phyloP scores from a whole-genome alignment of 2,797 vertebrate species.

The Tolypeutes matacus region DNA sequence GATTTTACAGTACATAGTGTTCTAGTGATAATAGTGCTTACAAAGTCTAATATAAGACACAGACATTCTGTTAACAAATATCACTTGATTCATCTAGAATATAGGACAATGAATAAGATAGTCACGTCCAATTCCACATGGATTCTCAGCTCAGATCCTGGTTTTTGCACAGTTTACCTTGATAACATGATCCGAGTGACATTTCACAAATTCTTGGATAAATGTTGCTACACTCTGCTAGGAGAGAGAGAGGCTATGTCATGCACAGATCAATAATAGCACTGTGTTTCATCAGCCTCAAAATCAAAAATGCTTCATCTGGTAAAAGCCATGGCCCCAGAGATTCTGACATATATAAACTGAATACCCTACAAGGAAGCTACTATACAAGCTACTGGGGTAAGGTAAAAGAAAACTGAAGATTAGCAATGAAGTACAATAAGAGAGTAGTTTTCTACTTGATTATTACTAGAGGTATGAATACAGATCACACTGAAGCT shows the following conservation, averaged over 20 bases:
- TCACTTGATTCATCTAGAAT: constrained; percentile 86
- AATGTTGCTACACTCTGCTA: constrained; percentile 92
- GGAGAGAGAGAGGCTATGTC: constrained; percentile 90
- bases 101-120: constrained; percentile 86
- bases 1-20: constrained; percentile 75
- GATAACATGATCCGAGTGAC: constrained; percentile 92
- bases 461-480: constrained; percentile 68
- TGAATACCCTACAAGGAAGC: constrained; percentile 83
- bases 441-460: constrained; percentile 73
- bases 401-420: constrained; percentile 80
- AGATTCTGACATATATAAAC: constrained; percentile 89
- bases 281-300: constrained; percentile 90
- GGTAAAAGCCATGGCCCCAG: constrained; percentile 90
- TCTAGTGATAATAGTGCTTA: constrained; percentile 82
- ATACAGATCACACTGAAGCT: constrained; percentile 67
- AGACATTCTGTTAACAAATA: constrained; percentile 88
- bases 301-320: constrained; percentile 90
- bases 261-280: constrained; percentile 91
- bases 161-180: constrained; percentile 90
- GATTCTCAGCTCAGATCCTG: constrained; percentile 87
- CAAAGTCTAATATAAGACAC: constrained; percentile 85
- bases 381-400: constrained; percentile 80
- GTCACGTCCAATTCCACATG: constrained; percentile 88
- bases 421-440: constrained; percentile 71
- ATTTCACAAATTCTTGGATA: constrained; percentile 94